Evolutionary conservation across 2,797 vertebrate species (phyloP).

Genomic region (Sebastes nivosus): DNA sequence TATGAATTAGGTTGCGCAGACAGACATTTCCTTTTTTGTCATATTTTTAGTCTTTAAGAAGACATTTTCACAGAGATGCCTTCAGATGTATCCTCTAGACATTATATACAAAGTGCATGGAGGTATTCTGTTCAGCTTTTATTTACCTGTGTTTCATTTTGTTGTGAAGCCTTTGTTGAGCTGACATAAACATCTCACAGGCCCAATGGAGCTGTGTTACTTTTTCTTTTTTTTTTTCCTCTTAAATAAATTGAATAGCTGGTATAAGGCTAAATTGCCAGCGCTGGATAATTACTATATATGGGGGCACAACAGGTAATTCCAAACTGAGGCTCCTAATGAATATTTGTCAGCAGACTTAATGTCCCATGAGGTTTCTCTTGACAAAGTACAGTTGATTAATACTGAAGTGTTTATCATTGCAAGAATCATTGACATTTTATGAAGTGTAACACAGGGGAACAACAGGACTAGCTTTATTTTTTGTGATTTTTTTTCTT

Average conservation of each 20-base stretch:
- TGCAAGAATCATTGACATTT: constrained; percentile 9
- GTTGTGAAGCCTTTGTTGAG: constrained; percentile 51
- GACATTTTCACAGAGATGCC: constrained; percentile 40
- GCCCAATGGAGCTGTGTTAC: constrained; percentile 44
- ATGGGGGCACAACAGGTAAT: constrained; percentile 30
- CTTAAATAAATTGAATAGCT: constrained; percentile 43
- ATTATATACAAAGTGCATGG: constrained; percentile 55
- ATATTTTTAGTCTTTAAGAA: constrained; percentile 49
- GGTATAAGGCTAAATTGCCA: constrained; percentile 44
- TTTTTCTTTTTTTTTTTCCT: neutral
- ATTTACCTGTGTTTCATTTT: constrained; percentile 55
- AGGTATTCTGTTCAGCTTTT: constrained; percentile 43
- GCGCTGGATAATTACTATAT: constrained; percentile 54
- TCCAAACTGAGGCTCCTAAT: constrained; percentile 54
- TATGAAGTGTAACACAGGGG: neutral
- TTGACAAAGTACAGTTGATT: constrained; percentile 50
- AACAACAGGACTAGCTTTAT: constrained; percentile 5
- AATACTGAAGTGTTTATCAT: constrained; percentile 25
- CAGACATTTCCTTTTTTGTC: constrained; percentile 51
- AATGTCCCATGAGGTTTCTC: constrained; percentile 40
- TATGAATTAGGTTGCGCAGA: constrained; percentile 36
- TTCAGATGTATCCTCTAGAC: constrained; percentile 53
- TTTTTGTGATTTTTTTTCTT: neutral
- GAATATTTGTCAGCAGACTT: constrained; percentile 61
- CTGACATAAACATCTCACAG: constrained; percentile 57